Base-by-base conservation (phyloP, 1,140 invertebrate genomes). In the Belonocnema kinseyi region DNA sequence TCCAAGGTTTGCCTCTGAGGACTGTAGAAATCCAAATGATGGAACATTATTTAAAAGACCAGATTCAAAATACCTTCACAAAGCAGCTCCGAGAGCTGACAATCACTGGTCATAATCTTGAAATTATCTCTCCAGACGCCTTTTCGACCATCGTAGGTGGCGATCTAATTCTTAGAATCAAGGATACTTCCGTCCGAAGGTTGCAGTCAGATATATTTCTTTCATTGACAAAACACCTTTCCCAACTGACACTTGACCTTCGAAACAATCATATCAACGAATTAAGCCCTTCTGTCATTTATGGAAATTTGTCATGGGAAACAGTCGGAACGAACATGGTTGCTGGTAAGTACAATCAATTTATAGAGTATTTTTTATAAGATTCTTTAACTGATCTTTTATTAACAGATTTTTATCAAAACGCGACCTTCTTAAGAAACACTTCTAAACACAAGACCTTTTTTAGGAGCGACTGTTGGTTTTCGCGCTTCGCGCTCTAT, bases 301-400 rank as follows among this genome's bases (percentile, higher is more conserved):
- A 97, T 88, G 95, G 95, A 3, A 97, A 97, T 88, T 94, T 95
- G 6, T 95, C 95, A 46, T 97, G 96, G 96, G 96, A 97, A 89
- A 94, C 94, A 79, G 94, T 96, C 58, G 96, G 96, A 21, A 97
- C 96, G 10, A 95, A 95, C 86, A 93, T 95, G 87, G 93, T 96
- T 61, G 94, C 95, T 90, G 95, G 95, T 96, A 90, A 92, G 40
- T 46, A 8, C 0, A 46, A 46, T 46, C 10, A 46, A 46, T 46
- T 0, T 46, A 11, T 10, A 46, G 10, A 46, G 40, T 78, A 74
- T 50, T 78, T 73, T 33, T 14, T 70, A 51, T 6, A 3, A 56
- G 2, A 74, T 74, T 56, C 11, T 70, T 8, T 14, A 56, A 61
- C 66, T 26, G 7, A 66, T 53, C 58, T 54, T 72, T 51, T 19